These are phyloP conservation scores for Margaritifera margaritifera DNA, from an alignment of 2,888 invertebrate species.

Conservation along the genomic window DNA sequence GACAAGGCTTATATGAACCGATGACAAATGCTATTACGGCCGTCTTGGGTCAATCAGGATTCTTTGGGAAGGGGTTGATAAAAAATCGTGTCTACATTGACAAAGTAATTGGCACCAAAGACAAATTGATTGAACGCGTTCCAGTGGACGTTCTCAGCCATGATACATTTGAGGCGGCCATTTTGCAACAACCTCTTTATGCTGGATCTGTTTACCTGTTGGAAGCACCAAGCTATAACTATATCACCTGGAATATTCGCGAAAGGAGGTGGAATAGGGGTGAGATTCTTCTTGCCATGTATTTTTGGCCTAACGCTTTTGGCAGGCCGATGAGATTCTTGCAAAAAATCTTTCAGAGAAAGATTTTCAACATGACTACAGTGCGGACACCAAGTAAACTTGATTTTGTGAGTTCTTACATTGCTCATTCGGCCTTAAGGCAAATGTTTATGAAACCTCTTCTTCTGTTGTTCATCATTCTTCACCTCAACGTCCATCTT, in stretches of 20 bases:
- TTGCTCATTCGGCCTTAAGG: conserved; percentile 52
- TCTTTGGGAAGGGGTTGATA: conserved; percentile 63
- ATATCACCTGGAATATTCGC: conserved; percentile 63
- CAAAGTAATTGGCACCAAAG: conserved; percentile 58
- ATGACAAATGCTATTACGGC: conserved; percentile 61
- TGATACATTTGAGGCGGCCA: conserved; percentile 65
- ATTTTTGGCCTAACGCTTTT: conserved; percentile 60
- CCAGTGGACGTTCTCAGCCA: conserved; percentile 66
- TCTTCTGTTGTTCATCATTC: conserved; percentile 42
- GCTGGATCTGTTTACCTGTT: conserved; percentile 54
- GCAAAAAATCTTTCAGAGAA: conserved; percentile 53
- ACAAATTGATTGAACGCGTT: conserved; percentile 57
- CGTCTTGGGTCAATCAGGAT: conserved; percentile 58
- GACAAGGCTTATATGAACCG: conserved; percentile 61
- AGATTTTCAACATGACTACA: conserved; percentile 55
- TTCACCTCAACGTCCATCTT: conserved; percentile 42
- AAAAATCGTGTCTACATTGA: conserved; percentile 63
- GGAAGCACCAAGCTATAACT: conserved; percentile 63
- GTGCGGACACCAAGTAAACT: conserved; percentile 57
- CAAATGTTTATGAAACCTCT: conserved; percentile 59
- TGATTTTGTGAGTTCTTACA: conserved; percentile 52
- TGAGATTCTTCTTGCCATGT: conserved; percentile 60
- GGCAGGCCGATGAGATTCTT: conserved; percentile 58
- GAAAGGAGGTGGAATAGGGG: conserved; percentile 65
- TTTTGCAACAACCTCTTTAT: conserved; percentile 50